These are phyloP conservation scores for Tamandua tetradactyla DNA, from an alignment of 2,797 vertebrate species.

Conservation along the genomic window DNA sequence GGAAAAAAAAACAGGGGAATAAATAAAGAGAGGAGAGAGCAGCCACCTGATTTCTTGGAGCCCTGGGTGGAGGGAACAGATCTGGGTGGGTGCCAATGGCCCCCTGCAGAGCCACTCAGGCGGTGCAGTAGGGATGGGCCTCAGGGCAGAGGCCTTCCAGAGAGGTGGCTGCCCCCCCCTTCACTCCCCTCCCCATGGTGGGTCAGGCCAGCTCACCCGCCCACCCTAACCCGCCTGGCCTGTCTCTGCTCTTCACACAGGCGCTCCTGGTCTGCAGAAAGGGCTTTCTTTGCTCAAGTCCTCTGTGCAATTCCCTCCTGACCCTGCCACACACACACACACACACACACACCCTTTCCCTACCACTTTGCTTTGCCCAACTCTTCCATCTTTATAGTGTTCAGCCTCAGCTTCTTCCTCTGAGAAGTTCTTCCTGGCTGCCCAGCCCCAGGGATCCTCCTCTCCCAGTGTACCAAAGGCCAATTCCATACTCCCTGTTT, in stretches of 20 bases:
- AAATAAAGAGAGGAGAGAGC: conserved; percentile 67
- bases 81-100: not conserved
- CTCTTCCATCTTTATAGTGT: conserved; percentile 18
- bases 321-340: too few relatives aligned
- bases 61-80: not conserved
- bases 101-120: not conserved
- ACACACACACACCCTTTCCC: too few relatives aligned
- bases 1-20: not conserved
- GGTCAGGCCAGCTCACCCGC: not conserved
- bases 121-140: not conserved
- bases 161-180: not conserved
- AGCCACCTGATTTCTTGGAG: conserved; percentile 67
- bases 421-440: conserved; percentile 32
- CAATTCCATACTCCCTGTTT: not conserved
- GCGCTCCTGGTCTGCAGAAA: not conserved
- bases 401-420: conserved; percentile 13
- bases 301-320: not conserved
- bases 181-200: not conserved
- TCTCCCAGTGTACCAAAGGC: not conserved
- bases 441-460: not conserved
- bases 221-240: not conserved
- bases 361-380: not conserved
- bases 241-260: not conserved
- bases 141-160: not conserved
- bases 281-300: not conserved